phyloP scores from a whole-genome alignment of 2,113 vertebrate species.

The Corynorhinus townsendii region DNA sequence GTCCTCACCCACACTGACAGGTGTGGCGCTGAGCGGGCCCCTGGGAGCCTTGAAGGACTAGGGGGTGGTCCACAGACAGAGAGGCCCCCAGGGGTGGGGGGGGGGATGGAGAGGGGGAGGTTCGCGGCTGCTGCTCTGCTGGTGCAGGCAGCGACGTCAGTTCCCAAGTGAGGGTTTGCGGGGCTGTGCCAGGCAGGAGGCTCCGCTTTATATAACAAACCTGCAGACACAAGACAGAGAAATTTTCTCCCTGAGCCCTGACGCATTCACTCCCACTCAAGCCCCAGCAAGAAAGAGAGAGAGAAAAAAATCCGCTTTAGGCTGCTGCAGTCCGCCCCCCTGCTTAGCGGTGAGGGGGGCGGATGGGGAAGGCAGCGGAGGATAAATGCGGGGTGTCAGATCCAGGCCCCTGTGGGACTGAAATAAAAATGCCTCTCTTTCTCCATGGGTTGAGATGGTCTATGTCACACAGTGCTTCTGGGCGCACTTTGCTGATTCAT shows the following conservation, averaged over 20 bases:
- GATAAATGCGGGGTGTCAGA: neutral
- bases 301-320: conserved; percentile 4
- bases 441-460: neutral
- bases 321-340: neutral
- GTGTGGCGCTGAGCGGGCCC: neutral
- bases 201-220: conserved; percentile 65
- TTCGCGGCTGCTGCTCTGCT: neutral
- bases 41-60: neutral
- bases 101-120: neutral
- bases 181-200: neutral
- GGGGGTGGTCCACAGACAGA: neutral
- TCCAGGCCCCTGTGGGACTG: neutral
- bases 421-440: neutral
- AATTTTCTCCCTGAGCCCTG: conserved; percentile 26
- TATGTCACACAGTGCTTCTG: neutral
- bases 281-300: conserved; percentile 36
- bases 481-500: neutral
- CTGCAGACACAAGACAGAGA: conserved; percentile 59
- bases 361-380: neutral
- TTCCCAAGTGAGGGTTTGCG: conserved; percentile 34
- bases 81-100: neutral
- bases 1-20: neutral
- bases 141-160: conserved; percentile 18
- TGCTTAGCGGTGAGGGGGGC: neutral
- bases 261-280: conserved; percentile 70